Conservation (phyloP, 2,888 invertebrate genomes). For the Dasypolia templi region DNA sequence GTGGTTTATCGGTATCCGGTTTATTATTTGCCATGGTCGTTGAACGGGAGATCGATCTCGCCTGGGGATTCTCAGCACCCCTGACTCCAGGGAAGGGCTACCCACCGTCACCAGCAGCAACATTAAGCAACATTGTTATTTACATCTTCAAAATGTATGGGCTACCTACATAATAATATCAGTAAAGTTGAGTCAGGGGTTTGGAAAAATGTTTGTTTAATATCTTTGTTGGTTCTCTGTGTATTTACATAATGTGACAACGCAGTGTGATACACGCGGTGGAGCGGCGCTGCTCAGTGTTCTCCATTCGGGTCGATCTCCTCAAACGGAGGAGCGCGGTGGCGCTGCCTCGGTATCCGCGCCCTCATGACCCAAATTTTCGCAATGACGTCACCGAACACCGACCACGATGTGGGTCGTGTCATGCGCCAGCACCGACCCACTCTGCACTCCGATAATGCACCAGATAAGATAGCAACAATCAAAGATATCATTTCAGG, state of each 20-base stretch:
- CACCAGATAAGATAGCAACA: constrained; percentile 66
- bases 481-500: constrained; percentile 59
- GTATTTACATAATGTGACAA: neutral
- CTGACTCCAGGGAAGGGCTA: too few species aligned
- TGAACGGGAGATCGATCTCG: too few species aligned
- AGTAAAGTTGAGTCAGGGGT: neutral
- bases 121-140: too few species aligned
- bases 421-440: constrained; percentile 72
- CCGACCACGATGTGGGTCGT: constrained; percentile 83
- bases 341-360: constrained; percentile 73
- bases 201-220: constrained; percentile 14
- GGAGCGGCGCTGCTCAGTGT: constrained; percentile 37
- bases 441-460: constrained; percentile 68
- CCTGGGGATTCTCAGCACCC: too few species aligned
- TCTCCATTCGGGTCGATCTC: constrained; percentile 66
- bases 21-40: too few species aligned
- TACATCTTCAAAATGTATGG: neutral
- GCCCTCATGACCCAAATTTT: constrained; percentile 88
- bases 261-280: constrained; percentile 8
- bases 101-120: too few species aligned
- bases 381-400: constrained; percentile 85
- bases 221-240: neutral
- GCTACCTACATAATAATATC: too few species aligned
- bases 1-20: too few species aligned
- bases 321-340: constrained; percentile 65